Conservation (phyloP, 2,888 invertebrate genomes). For the Diplazon laetatorius region DNA sequence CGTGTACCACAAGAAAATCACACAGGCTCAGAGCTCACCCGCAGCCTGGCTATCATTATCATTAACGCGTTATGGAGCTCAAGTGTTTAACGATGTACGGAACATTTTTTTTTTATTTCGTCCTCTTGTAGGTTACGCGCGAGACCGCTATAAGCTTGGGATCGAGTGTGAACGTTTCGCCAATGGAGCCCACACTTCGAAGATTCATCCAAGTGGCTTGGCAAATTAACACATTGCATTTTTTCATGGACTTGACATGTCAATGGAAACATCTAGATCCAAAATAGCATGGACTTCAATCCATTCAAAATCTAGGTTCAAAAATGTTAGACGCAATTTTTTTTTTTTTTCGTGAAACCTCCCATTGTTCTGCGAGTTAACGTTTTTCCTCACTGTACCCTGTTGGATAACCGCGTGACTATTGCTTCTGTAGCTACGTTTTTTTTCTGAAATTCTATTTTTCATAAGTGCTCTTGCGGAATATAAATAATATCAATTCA, state of each 20-base stretch:
- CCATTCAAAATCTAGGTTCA: no score
- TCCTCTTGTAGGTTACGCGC: not conserved
- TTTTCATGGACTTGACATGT: not conserved
- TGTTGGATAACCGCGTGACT: no score
- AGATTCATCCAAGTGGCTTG: not conserved
- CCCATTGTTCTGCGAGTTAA: no score
- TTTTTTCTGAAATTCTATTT: no score
- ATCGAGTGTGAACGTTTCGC: slow-evolving; percentile 27
- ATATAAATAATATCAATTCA: no score
- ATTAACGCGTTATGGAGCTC: slow-evolving; percentile 45
- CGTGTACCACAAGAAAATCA: slow-evolving; percentile 50
- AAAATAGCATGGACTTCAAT: no score
- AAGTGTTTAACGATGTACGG: slow-evolving; percentile 46
- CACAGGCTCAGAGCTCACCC: slow-evolving; percentile 29
- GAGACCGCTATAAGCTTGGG: slow-evolving; percentile 41
- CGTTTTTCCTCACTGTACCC: no score
- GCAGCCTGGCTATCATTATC: slow-evolving; percentile 34
- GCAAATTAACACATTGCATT: not conserved
- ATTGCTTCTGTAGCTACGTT: no score
- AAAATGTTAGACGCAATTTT: no score
- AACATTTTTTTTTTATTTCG: not conserved
- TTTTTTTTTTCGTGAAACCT: no score
- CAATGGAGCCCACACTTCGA: not conserved
- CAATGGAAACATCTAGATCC: not conserved
- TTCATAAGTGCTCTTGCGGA: no score